A percentile compares a stretch with the other conserved stretches of the same genome.
These are phyloP conservation scores for Caenorhabditis sp. DNA, from an alignment of 2,888 invertebrate species.

Conservation along the genomic window DNA sequence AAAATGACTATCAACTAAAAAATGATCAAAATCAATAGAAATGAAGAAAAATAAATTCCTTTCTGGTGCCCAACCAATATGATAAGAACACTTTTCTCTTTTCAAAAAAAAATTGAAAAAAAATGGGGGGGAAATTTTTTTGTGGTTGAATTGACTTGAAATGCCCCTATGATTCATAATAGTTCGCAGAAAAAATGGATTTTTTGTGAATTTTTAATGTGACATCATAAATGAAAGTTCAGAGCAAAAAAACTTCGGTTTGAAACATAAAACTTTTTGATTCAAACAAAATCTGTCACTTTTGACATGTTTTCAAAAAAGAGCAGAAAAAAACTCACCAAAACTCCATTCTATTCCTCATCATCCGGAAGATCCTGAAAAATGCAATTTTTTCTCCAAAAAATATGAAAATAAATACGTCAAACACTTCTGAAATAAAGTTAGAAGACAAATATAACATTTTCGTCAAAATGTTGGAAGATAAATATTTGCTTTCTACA, in stretches of 20 bases:
- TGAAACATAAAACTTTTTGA: too few species aligned
- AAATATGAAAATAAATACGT: background rate
- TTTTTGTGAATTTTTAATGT: too few species aligned
- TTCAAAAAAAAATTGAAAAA: too few species aligned
- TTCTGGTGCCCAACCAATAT: background rate
- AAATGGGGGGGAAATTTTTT: too few species aligned
- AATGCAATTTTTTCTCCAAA: background rate
- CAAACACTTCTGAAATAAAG: background rate
- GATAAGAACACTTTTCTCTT: background rate
- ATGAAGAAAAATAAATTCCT: background rate
- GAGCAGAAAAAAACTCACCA: background rate
- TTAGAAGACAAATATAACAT: background rate
- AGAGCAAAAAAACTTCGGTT: too few species aligned
- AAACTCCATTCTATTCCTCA: background rate
- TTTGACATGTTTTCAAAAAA: too few species aligned
- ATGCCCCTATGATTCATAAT: too few species aligned
- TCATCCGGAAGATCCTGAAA: constrained; percentile 6
- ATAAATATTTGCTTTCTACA: background rate
- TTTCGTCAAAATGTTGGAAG: background rate
- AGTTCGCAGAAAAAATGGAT: too few species aligned
- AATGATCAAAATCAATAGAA: constrained; percentile 1
- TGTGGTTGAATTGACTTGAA: too few species aligned
- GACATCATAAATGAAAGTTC: too few species aligned
- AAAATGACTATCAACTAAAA: background rate
- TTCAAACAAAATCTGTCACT: too few species aligned